These are phyloP conservation scores for Esox masquinongy DNA, from an alignment of 2,797 vertebrate species.

Conservation along the genomic window DNA sequence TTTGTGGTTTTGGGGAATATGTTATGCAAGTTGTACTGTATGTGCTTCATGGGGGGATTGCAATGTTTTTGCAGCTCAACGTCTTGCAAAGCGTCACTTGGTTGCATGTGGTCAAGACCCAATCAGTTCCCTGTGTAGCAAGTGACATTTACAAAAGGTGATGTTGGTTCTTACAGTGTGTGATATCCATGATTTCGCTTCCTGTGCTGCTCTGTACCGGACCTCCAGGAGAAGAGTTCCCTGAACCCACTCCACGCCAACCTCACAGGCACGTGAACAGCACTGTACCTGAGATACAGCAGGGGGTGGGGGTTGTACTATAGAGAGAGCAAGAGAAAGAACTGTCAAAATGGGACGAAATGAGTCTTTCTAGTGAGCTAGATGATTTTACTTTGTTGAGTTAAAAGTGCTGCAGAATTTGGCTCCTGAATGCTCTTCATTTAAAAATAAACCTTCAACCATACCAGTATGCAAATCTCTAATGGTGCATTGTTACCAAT, in stretches of 20 bases:
- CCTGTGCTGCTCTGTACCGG: constrained; percentile 57
- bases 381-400: too few species aligned
- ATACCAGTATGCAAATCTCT: too few species aligned
- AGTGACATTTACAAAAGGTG: not conserved
- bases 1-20: constrained; percentile 2
- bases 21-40: not conserved
- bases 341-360: not conserved
- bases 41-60: not conserved
- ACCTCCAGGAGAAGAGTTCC: constrained; percentile 65
- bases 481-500: too few species aligned
- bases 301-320: constrained; percentile 81
- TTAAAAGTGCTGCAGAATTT: too few species aligned
- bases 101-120: not conserved
- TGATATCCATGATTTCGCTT: constrained; percentile 40
- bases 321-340: constrained; percentile 4
- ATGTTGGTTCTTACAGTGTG: not conserved
- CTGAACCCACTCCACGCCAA: constrained; percentile 52
- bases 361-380: too few species aligned
- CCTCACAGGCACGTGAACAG: constrained; percentile 66
- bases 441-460: too few species aligned
- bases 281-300: constrained; percentile 56
- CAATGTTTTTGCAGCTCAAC: not conserved
- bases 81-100: not conserved
- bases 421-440: too few species aligned
- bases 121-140: not conserved